Percentiles rank a stretch among this genome's conserved stretches.
Conservation (phyloP, 2,797 vertebrate species). For the Hapalemur alaotrensis region DNA sequence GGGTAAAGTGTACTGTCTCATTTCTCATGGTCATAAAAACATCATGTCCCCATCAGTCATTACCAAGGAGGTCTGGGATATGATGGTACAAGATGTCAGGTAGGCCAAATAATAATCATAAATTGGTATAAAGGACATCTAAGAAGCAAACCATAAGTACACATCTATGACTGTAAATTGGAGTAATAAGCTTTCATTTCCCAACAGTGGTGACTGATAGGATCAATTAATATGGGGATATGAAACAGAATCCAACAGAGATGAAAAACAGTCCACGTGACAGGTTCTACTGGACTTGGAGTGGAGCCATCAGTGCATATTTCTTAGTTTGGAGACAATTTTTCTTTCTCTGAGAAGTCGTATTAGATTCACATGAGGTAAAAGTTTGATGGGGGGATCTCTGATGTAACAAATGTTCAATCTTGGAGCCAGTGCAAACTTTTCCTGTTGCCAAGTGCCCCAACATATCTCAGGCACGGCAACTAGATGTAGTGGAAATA, state of each 20-base stretch:
- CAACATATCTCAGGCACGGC: neutral
- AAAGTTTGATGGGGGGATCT: neutral
- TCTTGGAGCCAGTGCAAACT: neutral
- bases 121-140: neutral
- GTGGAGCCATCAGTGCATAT: neutral
- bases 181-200: neutral
- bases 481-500: neutral
- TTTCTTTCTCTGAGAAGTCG: neutral
- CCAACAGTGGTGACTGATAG: neutral
- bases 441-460: neutral
- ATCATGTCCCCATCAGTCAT: neutral
- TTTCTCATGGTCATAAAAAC: neutral
- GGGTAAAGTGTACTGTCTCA: neutral
- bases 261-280: neutral
- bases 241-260: neutral
- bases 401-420: neutral
- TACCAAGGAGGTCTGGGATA: neutral
- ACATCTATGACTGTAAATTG: neutral
- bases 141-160: neutral
- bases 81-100: neutral
- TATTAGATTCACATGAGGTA: neutral
- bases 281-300: neutral
- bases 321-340: neutral
- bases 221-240: neutral
- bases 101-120: neutral